Conservation (phyloP, 2,113 vertebrate species). For the Taxidea taxus region DNA sequence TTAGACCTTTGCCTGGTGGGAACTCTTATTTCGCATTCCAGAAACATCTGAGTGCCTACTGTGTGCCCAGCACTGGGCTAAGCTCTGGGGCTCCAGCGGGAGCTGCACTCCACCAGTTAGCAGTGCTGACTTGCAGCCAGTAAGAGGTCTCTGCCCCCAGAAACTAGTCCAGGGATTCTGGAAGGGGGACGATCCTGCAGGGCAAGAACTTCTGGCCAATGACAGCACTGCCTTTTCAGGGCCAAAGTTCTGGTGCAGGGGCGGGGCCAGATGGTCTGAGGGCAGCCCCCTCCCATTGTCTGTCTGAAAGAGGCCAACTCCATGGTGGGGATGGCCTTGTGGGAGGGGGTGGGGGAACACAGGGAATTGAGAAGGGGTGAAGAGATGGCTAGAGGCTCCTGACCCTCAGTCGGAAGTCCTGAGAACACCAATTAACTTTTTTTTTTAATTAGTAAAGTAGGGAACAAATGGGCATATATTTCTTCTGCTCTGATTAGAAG, state of each 20-base stretch:
- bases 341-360: neutral
- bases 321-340: neutral
- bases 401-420: slow-evolving; percentile 61
- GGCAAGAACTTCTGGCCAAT: slow-evolving; percentile 64
- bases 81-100: neutral
- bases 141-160: neutral
- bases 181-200: neutral
- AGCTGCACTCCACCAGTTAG: neutral
- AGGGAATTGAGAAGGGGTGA: neutral
- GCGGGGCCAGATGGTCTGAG: neutral
- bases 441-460: slow-evolving; percentile 71
- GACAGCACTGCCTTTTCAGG: slow-evolving; percentile 37
- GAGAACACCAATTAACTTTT: slow-evolving; percentile 66
- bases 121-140: neutral
- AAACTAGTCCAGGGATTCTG: neutral
- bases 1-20: neutral
- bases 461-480: slow-evolving; percentile 63
- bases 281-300: slow-evolving; percentile 25
- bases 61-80: neutral
- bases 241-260: slow-evolving; percentile 41
- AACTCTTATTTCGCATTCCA: neutral
- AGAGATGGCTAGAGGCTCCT: slow-evolving; percentile 56
- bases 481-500: slow-evolving; percentile 77
- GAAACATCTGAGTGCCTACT: neutral
- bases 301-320: slow-evolving; percentile 63